Base-by-base conservation (phyloP, 1,140 invertebrate genomes). In the Epicauta chinensis region DNA sequence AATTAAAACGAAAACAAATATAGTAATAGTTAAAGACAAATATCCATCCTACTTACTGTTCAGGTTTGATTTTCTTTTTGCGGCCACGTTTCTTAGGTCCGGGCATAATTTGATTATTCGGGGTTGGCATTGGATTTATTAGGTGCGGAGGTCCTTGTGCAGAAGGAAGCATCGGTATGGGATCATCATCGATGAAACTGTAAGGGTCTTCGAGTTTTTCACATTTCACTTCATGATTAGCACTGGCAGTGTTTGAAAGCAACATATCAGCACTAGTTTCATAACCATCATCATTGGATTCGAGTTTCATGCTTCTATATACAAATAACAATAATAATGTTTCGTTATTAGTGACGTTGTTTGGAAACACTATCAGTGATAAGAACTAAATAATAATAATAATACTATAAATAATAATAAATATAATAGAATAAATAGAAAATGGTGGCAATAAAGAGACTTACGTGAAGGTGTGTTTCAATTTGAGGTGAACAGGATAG, bases 281-380 rank as follows among this genome's bases (percentile, higher is more conserved):
- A 75, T 89, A 89, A 55, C 87, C 87, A 74, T 91, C 87, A 76
- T 91, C 87, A 66, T 86, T 79, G 56, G 80, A 81, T 71, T 89
- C 87, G 62, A 83, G 76, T 63, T 84, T 83, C 69, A 81, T 81
- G 51, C 69, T 71, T 40, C 69, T 71, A 56, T 44, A 51, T 16
- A 52, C 15, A 56, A 49, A 45, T 36, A 32, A 29, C n/a, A 42
- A 49, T 35, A 39, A 40, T 23, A 12, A 23, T 7, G 23, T 23
- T 23, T 23, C 7, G 23, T 23, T 16, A 37, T 37, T 47, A 47
- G 17, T 15, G 17, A 47, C 45, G 45, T 47, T 47, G 45, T 47
- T 47, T 47, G 38, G 16, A 47, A 47, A 47, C 45, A 47, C 45
- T 47, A 38, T 47, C 45, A 47, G 45, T 47, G 45, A 23, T 35